phyloP scores from a whole-genome alignment of 92 coral and sea anemone species.

The Phymanthus crucifer region DNA sequence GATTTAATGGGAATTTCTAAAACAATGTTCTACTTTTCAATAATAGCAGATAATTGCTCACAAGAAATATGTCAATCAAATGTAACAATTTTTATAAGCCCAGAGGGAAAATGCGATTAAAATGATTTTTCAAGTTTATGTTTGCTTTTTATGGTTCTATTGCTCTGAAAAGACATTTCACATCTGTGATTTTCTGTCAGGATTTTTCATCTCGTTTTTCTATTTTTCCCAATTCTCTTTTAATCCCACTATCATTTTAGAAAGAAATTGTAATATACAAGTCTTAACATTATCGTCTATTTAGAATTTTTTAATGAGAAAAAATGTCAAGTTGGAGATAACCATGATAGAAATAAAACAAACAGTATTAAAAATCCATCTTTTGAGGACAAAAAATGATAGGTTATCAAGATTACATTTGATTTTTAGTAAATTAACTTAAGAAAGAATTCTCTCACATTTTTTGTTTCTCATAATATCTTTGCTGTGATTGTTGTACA shows the following conservation, averaged over 20 bases:
- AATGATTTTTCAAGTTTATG: neutral
- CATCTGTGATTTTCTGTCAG: neutral
- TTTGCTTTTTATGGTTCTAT: neutral
- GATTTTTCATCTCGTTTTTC: neutral
- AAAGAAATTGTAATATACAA: neutral
- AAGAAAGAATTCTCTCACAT: neutral
- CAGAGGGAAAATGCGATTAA: neutral
- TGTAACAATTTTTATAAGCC: too few relatives aligned
- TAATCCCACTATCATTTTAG: neutral
- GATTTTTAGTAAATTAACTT: neutral
- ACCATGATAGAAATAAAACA: neutral
- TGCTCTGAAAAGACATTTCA: neutral
- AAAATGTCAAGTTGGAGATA: neutral
- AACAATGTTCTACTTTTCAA: too few relatives aligned
- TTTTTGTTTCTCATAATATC: neutral
- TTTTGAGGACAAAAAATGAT: neutral
- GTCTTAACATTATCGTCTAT: neutral
- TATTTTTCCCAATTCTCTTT: neutral
- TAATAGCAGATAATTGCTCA: too few relatives aligned
- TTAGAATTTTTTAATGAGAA: neutral
- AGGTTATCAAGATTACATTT: neutral
- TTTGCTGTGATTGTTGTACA: too few relatives aligned
- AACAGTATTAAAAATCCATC: neutral
- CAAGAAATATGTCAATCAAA: too few relatives aligned
- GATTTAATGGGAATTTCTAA: neutral